Percentiles rank a stretch among this genome's conserved stretches.
phyloP scores from a whole-genome alignment of 2,113 vertebrate genomes.

The Charina bottae region DNA sequence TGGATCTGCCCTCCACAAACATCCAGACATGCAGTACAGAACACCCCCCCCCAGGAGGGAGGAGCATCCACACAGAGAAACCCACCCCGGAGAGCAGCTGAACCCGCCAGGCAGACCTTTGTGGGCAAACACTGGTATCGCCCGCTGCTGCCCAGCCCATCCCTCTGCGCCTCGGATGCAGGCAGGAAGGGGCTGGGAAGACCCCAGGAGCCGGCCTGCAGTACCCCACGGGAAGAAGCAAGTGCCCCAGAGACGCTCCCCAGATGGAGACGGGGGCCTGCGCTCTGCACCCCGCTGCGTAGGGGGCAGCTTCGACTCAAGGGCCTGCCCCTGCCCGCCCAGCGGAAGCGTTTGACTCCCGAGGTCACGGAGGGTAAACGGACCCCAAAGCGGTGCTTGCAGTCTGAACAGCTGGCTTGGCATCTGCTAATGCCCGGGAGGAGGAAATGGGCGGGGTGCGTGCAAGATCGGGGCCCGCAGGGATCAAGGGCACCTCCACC shows the following conservation, averaged over 20 bases:
- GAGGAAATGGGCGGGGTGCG: background rate
- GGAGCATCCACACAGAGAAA: background rate
- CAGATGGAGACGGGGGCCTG: background rate
- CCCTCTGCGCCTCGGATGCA: too few relatives aligned
- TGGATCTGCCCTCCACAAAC: background rate
- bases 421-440: background rate
- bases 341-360: background rate
- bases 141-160: background rate
- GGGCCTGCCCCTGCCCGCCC: background rate
- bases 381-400: background rate
- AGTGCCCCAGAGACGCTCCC: background rate
- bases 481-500: background rate
- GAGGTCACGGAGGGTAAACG: too few relatives aligned
- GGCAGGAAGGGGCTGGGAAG: background rate
- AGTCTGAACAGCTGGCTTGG: background rate
- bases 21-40: background rate
- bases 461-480: too few relatives aligned
- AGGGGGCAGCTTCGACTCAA: too few relatives aligned
- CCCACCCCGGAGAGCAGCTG: background rate
- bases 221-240: background rate
- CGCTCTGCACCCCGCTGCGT: too few relatives aligned
- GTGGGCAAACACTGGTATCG: too few relatives aligned
- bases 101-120: background rate
- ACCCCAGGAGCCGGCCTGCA: background rate
- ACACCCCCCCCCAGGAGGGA: background rate